A percentile compares a stretch with the other conserved stretches of the same genome.
These are phyloP conservation scores for Thalassarche chlororhynchos DNA, from an alignment of 2,113 vertebrate species.

Conservation along the genomic window DNA sequence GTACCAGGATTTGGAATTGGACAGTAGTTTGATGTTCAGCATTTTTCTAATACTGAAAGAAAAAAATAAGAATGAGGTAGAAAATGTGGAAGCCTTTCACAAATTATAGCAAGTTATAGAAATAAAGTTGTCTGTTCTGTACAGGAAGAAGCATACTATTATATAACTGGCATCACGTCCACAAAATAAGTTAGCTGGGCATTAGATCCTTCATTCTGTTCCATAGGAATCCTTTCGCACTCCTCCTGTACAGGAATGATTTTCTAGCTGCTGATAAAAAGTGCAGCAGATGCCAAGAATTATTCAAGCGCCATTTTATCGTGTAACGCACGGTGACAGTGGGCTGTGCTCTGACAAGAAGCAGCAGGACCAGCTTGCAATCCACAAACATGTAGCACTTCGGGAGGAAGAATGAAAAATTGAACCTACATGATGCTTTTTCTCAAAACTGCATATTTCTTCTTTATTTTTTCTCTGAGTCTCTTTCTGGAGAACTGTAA, in stretches of 20 bases:
- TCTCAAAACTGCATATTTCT: background rate
- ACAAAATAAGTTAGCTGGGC: background rate
- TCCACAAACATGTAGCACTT: rapidly evolving
- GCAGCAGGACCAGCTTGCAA: background rate
- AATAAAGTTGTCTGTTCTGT: background rate
- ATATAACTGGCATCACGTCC: background rate
- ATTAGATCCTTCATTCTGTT: background rate
- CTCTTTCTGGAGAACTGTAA: background rate
- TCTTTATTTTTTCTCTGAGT: background rate
- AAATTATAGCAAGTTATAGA: background rate
- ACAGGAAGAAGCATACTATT: background rate
- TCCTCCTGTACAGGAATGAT: background rate
- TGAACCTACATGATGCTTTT: background rate
- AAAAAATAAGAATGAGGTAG: background rate
- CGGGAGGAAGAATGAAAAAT: background rate
- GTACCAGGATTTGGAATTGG: background rate
- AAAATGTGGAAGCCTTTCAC: background rate
- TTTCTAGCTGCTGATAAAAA: background rate
- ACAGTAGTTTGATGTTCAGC: background rate
- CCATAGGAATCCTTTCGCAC: background rate
- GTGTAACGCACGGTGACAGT: background rate
- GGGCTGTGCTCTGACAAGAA: background rate
- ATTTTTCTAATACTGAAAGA: background rate
- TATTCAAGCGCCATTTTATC: background rate
- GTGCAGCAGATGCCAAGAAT: background rate